A percentile compares a stretch with the other conserved stretches of the same genome.
phyloP scores from a whole-genome alignment of 2,888 invertebrate species.

The Ochropleura leucogaster region DNA sequence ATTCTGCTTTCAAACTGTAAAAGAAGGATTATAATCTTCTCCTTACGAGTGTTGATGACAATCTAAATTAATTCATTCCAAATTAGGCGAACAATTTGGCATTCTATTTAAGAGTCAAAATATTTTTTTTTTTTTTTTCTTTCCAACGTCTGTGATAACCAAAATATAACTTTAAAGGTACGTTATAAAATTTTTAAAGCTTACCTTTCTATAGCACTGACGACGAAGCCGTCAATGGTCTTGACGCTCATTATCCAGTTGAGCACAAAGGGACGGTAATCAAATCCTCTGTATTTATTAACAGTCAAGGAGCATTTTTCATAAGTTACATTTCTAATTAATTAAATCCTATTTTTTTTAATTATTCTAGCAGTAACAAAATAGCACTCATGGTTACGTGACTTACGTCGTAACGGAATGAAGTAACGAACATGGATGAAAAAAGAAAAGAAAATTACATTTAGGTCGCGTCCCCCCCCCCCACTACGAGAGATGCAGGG shows the following conservation, averaged over 20 bases:
- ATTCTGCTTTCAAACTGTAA: conserved; percentile 96
- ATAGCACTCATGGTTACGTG: not conserved
- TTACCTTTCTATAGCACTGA: conserved; percentile 97
- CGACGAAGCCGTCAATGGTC: conserved; percentile 96
- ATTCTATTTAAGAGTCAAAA: too few species aligned
- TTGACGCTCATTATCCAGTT: conserved; percentile 98
- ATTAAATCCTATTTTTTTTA: not conserved
- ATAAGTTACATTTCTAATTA: not conserved
- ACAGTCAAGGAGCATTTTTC: conserved; percentile 61
- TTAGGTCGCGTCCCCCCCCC: not conserved
- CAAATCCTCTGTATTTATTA: conserved; percentile 93
- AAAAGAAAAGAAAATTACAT: not conserved
- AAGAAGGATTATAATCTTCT: too few species aligned
- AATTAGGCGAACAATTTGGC: too few species aligned
- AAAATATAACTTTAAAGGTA: too few species aligned
- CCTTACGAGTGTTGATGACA: too few species aligned
- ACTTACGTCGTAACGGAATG: not conserved
- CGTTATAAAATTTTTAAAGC: conserved; percentile 26
- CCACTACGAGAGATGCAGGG: too few species aligned
- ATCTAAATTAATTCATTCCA: too few species aligned
- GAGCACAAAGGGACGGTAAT: conserved; percentile 97
- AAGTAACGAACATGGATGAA: not conserved
- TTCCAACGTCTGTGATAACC: too few species aligned
- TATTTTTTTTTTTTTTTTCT: too few species aligned
- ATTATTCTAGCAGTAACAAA: not conserved